phyloP scores from a whole-genome alignment of 2,113 vertebrate genomes.

The Romanogobio albipinnatus region DNA sequence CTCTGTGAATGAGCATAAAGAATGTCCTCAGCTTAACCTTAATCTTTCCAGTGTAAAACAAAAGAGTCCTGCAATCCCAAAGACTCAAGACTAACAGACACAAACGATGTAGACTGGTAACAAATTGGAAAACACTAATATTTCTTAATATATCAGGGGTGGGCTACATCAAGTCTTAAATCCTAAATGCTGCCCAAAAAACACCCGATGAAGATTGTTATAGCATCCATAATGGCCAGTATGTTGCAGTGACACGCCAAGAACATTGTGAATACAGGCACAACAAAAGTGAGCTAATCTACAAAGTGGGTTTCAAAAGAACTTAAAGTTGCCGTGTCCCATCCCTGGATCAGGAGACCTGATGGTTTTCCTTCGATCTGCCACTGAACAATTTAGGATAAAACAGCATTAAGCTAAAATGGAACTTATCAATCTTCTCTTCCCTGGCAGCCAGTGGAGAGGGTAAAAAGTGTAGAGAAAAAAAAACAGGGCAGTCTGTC shows the following conservation, averaged over 20 bases:
- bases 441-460: constrained; percentile 19
- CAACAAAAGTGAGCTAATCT: neutral
- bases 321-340: neutral
- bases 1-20: constrained; percentile 69
- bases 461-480: neutral
- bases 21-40: constrained; percentile 64
- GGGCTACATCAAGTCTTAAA: no score
- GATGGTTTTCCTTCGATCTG: neutral
- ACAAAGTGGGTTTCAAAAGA: neutral
- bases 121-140: neutral
- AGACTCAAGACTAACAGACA: neutral
- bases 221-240: neutral
- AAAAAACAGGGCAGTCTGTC: constrained; percentile 26
- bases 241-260: neutral
- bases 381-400: constrained; percentile 19
- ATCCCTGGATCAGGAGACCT: constrained; percentile 16
- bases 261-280: neutral
- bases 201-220: no score
- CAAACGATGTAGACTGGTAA: neutral
- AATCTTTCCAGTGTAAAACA: constrained; percentile 42
- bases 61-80: constrained; percentile 32
- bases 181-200: no score
- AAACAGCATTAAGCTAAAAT: constrained; percentile 28
- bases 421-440: constrained; percentile 36
- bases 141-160: neutral